Conservation (phyloP, 2,888 invertebrate species). For the Tenthredo livida region DNA sequence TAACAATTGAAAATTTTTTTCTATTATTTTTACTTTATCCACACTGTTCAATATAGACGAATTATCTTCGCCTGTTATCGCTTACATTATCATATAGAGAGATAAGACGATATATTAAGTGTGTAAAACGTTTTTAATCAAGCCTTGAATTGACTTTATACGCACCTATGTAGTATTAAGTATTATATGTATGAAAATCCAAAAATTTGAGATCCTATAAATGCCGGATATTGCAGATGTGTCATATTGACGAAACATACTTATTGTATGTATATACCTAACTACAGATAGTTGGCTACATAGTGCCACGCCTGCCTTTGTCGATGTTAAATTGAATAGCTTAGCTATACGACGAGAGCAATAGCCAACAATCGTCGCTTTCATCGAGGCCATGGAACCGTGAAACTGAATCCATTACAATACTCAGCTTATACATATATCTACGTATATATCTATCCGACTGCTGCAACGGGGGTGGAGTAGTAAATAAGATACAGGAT, state of each 20-base stretch:
- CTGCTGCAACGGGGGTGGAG: background rate
- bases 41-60: background rate
- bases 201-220: background rate
- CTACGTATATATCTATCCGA: background rate
- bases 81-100: background rate
- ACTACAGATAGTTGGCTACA: background rate
- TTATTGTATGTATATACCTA: background rate
- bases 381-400: conserved; percentile 47
- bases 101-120: background rate
- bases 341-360: background rate
- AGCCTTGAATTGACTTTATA: background rate
- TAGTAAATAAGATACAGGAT: background rate
- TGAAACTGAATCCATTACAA: conserved; percentile 50
- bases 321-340: conserved; percentile 48
- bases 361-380: conserved; percentile 25
- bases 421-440: background rate
- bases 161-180: no score
- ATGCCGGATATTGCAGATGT: background rate
- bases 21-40: background rate
- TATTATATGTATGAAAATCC: background rate
- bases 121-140: background rate
- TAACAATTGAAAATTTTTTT: background rate
- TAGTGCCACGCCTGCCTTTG: conserved; percentile 43
- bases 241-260: background rate
- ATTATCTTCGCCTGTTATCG: background rate